These are phyloP conservation scores for Pocillopora damicornis DNA, from an alignment of 64 coral and sea anemone species.

Conservation along the genomic window DNA sequence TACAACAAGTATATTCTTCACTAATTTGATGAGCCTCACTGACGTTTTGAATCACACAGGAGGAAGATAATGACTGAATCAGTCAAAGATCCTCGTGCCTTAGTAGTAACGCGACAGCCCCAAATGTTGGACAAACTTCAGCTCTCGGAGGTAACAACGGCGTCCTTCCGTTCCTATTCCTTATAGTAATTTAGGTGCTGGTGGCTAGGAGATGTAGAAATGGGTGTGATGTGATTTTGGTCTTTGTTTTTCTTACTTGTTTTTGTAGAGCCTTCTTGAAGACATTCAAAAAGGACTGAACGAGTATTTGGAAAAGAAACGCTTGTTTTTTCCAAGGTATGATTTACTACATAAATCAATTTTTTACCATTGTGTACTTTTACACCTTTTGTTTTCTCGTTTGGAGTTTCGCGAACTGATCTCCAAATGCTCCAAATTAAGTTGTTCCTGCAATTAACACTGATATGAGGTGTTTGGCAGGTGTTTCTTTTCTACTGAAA, in stretches of 20 bases:
- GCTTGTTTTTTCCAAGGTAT: slow-evolving; percentile 93
- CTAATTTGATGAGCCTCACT: background rate
- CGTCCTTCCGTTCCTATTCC: too few species aligned
- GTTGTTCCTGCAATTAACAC: too few species aligned
- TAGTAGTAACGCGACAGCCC: slow-evolving; percentile 71
- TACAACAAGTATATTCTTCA: background rate
- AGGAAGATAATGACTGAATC: slow-evolving; percentile 93
- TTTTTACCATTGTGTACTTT: too few species aligned
- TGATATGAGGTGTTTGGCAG: too few species aligned
- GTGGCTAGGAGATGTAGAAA: too few species aligned
- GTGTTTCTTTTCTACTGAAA: too few species aligned
- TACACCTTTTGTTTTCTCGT: background rate
- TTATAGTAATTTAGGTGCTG: too few species aligned
- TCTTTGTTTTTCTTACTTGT: background rate
- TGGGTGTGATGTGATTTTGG: background rate
- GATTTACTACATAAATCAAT: background rate
- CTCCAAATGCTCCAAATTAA: too few species aligned
- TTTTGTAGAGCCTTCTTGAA: slow-evolving; percentile 77
- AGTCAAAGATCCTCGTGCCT: slow-evolving; percentile 75
- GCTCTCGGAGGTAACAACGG: slow-evolving; percentile 67
- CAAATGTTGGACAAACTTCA: slow-evolving; percentile 87
- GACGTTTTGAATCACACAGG: slow-evolving; percentile 28
- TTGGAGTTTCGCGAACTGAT: background rate
- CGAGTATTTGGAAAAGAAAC: slow-evolving; percentile 95
- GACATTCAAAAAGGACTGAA: slow-evolving; percentile 93